Base-by-base conservation (phyloP, 2,113 vertebrate genomes). In the Condylura cristata region DNA sequence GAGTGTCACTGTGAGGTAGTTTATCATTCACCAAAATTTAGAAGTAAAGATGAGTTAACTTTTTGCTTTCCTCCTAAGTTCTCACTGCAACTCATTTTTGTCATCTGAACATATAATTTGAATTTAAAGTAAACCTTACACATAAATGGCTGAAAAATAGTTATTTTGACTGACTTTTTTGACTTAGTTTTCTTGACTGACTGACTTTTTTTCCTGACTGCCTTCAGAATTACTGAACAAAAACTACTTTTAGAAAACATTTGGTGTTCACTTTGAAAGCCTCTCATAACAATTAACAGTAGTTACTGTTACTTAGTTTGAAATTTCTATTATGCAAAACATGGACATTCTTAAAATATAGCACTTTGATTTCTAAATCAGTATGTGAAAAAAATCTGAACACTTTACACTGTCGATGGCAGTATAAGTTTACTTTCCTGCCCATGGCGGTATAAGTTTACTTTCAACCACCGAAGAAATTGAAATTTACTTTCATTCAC, bases 321-420 rank as follows among this genome's bases (percentile, higher is more conserved):
- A 83, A 74, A 83, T 61, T 5, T 70, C 9, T 41, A 58, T 6
- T 72, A 53, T 72, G 63, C 34, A 83, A 87, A 63, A 58, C 37
- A 71, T 75, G 61, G 91, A 37, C 32, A 76, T 72, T 81, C n/a
- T 61, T 56, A 41, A 96, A 83, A 80, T 76, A 79, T 2, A 84
- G 13, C 18, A 86, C 28, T 92, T 90, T 53, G 12, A 22, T 4
- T 56, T 74, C n/a, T 32, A 70, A 61, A n/a, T 90, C 5, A 53
- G 71, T 41, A 3, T 58, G 63, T 41, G 70, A 71, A 37, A 39
- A 39, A 75, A 85, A 16, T 71, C 66, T 58, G 32, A 60, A 18
- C 46, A 34, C 18, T 3, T 46, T 82, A 51, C 80, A 86, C 26
- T 83, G 12, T 39, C 48, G 24, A 46, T 44, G 32, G 17, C 44